phyloP scores from a whole-genome alignment of 2,113 vertebrate species.

The human (Homo sapiens) region GRCh38 chr13:43384501-43385000 shows the following conservation, averaged over 20 bases:
- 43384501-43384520: background rate
- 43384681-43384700: constrained; percentile 23
- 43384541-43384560: background rate
- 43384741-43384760: background rate
- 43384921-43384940: background rate
- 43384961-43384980: background rate
- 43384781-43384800: background rate
- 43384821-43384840: background rate
- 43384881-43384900: background rate
- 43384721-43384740: background rate
- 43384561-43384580: background rate
- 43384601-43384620: background rate
- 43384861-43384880: background rate
- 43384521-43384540: background rate
- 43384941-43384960: background rate
- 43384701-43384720: background rate
- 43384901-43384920: background rate
- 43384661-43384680: constrained; percentile 25
- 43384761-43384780: background rate
- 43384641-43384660: background rate
- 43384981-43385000: background rate
- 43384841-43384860: background rate
- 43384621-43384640: background rate
- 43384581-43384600: background rate
- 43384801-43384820: background rate